Conservation (phyloP, 2,113 vertebrate species). For the Phocoena sinus region DNA sequence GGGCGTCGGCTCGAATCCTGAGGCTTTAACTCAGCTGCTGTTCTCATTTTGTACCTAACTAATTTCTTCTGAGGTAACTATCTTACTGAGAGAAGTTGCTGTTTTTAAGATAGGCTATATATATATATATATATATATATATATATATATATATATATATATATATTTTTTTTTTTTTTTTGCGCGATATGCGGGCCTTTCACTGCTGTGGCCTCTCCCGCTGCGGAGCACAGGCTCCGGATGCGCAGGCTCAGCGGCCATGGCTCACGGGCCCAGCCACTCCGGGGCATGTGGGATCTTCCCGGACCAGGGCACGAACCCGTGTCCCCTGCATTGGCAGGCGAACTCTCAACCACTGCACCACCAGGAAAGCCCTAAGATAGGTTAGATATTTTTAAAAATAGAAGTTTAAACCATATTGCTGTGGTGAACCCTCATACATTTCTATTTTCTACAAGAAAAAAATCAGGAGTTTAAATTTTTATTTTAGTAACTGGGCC, state of each 20-base stretch:
- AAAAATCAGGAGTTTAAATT: background rate
- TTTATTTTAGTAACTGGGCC: background rate
- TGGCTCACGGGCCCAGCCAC: too few relatives aligned
- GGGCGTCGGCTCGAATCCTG: background rate
- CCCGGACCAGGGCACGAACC: too few relatives aligned
- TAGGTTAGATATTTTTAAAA: background rate
- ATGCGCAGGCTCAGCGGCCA: too few relatives aligned
- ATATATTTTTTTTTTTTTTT: too few relatives aligned
- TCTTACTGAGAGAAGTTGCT: background rate
- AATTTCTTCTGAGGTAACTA: background rate
- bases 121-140: too few relatives aligned
- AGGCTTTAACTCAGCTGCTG: background rate
- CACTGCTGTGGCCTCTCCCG: too few relatives aligned
- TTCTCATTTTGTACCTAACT: background rate
- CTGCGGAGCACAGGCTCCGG: too few relatives aligned
- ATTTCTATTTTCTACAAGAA: background rate
- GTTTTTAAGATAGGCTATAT: background rate
- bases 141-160: too few relatives aligned
- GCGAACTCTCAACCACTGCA: too few relatives aligned
- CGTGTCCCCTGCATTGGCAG: too few relatives aligned
- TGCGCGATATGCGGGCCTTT: rapidly evolving
- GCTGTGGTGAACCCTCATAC: background rate
- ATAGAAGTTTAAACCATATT: background rate
- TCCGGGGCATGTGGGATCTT: too few relatives aligned
- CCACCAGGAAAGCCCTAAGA: too few relatives aligned